Evolutionary conservation across 2,113 vertebrate genomes (phyloP), one percentile per base, ranked within the genome.

Genomic region (Myotis yumanensis): DNA sequence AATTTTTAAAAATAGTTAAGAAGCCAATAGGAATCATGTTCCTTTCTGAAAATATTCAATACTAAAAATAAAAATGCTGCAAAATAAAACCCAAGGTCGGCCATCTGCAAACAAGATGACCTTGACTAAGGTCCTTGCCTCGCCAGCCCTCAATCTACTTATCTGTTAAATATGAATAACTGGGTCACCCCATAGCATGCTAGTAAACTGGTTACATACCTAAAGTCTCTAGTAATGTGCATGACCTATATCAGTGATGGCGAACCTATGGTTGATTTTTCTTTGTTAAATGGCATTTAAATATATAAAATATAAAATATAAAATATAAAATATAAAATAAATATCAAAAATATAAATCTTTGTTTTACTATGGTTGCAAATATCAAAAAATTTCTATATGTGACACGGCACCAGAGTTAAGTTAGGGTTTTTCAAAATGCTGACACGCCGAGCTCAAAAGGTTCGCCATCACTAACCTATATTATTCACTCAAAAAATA

Each of bases 1-100:
- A 66, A 11, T 4, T 69, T 37, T n/a, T 57, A 32, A 59, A 51
- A 46, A 90, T n/a, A 69, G 40, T 86, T 86, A 90, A 68, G 87
- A 89, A 97, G 76, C 25, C 40, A 17, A 81, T 59, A 96, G 52
- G 72, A 96, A 28, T 46, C 48, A 35, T 14, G 3, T 83, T 77
- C 9, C 11, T 97, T 89, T 96, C 18, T 82, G 66, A 96, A 96
- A 71, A 69, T 46, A 84, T 83, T 82, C 48, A 59, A 57, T 37
- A 57, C 46, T 84, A 71, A 79, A 89, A 95, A 95, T 68, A 90
- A n/a, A 96, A 97, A 75, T 48, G 0, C 25, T 85, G 23, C 9
- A 52, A 43, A 30, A 94, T 68, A 85, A 93, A 91, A 89, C 23
- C 32, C 69, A 62, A 82, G 23, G 76, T 82, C 22, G 20, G 20